Evolutionary conservation across 2,888 invertebrate species (phyloP).

Genomic region (Stegophylla sp.): DNA sequence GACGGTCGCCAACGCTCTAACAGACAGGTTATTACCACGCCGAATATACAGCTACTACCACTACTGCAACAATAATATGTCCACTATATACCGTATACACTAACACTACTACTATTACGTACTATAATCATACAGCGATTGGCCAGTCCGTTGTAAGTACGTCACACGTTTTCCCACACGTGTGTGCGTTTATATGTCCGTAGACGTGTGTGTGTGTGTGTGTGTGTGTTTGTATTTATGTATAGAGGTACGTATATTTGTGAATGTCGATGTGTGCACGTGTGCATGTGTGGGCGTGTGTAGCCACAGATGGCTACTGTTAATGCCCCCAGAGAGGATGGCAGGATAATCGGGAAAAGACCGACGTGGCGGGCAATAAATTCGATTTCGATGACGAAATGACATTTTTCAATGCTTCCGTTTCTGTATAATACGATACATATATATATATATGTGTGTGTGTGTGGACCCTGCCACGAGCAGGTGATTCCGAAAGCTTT

Average conservation of each 20-base stretch:
- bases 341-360: background rate
- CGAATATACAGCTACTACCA: background rate
- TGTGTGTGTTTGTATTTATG: background rate
- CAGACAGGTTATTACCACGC: conserved; percentile 35
- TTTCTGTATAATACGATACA: background rate
- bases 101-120: background rate
- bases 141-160: background rate
- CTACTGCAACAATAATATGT: background rate
- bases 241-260: background rate
- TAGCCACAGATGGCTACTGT: background rate
- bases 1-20: conserved; percentile 44
- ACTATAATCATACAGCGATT: background rate
- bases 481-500: background rate
- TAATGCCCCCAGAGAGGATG: background rate
- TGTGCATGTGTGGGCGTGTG: no score
- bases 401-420: background rate
- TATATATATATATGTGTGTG: no score
- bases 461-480: background rate
- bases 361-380: background rate
- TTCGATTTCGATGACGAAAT: conserved; percentile 13
- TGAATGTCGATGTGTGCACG: no score
- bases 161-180: no score
- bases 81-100: background rate
- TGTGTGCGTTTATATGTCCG: background rate
- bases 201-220: background rate